phyloP scores from a whole-genome alignment of 2,888 invertebrate genomes.

The Meandrusa payeni region DNA sequence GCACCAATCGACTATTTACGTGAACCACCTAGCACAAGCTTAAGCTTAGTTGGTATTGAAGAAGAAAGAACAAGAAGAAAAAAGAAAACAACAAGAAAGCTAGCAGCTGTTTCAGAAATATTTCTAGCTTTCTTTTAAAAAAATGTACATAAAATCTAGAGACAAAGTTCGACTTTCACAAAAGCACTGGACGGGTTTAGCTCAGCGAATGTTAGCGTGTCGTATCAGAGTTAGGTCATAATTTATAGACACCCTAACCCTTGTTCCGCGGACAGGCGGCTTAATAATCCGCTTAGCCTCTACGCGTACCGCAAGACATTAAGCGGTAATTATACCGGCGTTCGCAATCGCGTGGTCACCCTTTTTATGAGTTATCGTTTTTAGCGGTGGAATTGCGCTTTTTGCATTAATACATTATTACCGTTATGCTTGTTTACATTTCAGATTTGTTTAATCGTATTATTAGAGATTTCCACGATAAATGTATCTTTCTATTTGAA shows the following conservation, averaged over 20 bases:
- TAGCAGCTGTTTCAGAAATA: too few species aligned
- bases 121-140: too few species aligned
- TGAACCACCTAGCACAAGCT: too few species aligned
- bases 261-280: slow-evolving; percentile 37
- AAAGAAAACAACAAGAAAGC: too few species aligned
- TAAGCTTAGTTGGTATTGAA: too few species aligned
- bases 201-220: slow-evolving; percentile 10
- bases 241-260: slow-evolving; percentile 34
- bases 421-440: slow-evolving; percentile 7
- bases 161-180: neutral
- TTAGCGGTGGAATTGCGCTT: slow-evolving; percentile 7
- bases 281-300: slow-evolving; percentile 47
- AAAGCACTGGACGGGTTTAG: neutral
- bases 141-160: too few species aligned
- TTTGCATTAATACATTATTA: slow-evolving; percentile 20
- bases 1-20: too few species aligned
- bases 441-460: slow-evolving; percentile 11
- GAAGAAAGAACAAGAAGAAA: too few species aligned
- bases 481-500: neutral
- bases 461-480: slow-evolving; percentile 5
- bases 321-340: slow-evolving; percentile 50
- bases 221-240: slow-evolving; percentile 17
- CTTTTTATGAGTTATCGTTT: slow-evolving; percentile 39
- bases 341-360: slow-evolving; percentile 34
- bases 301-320: slow-evolving; percentile 42